Base-by-base conservation (phyloP, 2,113 vertebrate species). In the Verasper variegatus region DNA sequence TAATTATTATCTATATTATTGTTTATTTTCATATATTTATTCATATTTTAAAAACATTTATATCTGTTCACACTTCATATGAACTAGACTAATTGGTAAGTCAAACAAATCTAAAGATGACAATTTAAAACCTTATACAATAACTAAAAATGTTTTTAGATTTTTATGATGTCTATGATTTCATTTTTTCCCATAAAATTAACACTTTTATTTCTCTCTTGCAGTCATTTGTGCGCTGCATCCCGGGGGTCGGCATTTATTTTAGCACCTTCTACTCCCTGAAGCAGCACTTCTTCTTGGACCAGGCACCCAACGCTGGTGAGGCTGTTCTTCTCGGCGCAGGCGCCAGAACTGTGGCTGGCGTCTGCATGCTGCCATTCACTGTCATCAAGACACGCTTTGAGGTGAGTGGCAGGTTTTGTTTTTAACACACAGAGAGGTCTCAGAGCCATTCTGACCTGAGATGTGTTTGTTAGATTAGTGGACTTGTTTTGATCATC, bases 181-280 rank as follows among this genome's bases (percentile, higher is more conserved):
- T 2, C 3, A 49, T n/a, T 54, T 10, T 20, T 21, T 15, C 7
- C 1, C 5, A 23, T 55, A 0, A 13, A 24, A 10, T 56, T 1
- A 15, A 4, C 0, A 26, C 26, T 23, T 15, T 17, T 49, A 2
- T 40, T 31, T 79, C 80, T 66, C 70, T 18, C 68, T 72, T 18
- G 10, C 92, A 99, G 98, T 98, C 97, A 1, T 97, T 99, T 12
- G 92, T 96, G 76, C 95, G 98, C 78, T 99, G 97, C 71, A 97
- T 99, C 83, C 98, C 98, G 1, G 97, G 98, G 0, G 95, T 99
- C 14, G 98, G 98, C 1, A 97, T 99, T 92, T 99, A 99, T 95
- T 99, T 99, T 85, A 96, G 97, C 89, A 97, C 96, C 15, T 95
- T 97, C 82, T 97, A 98, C 86, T 91, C 93, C 12, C 88, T 96